These are phyloP conservation scores for Channallabes apus DNA, from an alignment of 2,797 vertebrate species.

Conservation along the genomic window DNA sequence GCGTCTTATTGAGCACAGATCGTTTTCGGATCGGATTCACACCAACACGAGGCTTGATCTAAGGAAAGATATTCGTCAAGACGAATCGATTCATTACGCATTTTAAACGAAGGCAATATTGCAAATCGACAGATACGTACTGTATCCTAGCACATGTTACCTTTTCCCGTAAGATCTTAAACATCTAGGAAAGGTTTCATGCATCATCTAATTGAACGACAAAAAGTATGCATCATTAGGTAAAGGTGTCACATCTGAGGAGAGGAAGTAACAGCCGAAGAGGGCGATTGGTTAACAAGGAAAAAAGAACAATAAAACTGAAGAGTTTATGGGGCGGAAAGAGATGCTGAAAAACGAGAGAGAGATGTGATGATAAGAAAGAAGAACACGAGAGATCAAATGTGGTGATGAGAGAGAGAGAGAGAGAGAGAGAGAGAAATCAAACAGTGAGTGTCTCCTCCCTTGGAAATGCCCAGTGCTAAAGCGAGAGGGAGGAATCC, in stretches of 20 bases:
- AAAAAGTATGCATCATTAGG: neutral
- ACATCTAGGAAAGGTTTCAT: neutral
- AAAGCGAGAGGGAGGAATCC: constrained; percentile 34
- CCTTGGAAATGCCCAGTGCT: constrained; percentile 14
- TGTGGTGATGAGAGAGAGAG: neutral
- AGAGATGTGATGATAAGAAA: neutral
- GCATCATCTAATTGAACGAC: neutral
- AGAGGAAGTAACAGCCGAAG: neutral
- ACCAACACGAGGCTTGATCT: neutral
- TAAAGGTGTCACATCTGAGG: neutral
- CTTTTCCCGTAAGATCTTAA: neutral
- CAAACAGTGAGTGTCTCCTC: constrained; percentile 24
- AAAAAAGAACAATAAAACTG: neutral
- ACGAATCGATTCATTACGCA: neutral
- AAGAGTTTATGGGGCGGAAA: neutral
- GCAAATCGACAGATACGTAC: neutral
- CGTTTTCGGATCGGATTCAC: neutral
- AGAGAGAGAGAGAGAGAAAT: neutral
- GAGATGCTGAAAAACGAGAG: neutral
- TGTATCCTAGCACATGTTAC: too few species aligned
- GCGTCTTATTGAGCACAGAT: constrained; percentile 10
- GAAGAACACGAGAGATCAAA: neutral
- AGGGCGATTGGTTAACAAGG: neutral
- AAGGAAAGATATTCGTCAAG: neutral
- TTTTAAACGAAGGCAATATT: neutral